Evolutionary conservation across 2,113 vertebrate species (phyloP).

Genomic region (Chunga burmeisteri): DNA sequence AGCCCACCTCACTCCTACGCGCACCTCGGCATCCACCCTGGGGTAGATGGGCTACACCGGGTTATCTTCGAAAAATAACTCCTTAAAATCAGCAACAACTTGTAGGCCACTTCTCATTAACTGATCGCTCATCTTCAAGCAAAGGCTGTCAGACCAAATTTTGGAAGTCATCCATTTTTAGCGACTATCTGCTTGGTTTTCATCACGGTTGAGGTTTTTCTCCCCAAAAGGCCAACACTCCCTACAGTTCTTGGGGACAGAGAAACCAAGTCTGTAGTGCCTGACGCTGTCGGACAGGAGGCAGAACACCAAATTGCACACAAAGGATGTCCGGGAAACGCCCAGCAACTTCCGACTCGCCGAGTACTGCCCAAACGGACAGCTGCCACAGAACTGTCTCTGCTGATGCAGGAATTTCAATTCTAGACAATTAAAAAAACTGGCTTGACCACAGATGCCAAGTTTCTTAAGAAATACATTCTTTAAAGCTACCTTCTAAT

Average conservation of each 20-base stretch:
- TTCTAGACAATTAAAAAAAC: neutral
- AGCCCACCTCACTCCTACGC: neutral
- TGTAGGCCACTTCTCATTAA: neutral
- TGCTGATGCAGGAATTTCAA: neutral
- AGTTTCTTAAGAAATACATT: neutral
- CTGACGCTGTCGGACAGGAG: neutral
- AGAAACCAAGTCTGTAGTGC: neutral
- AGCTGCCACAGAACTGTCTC: neutral
- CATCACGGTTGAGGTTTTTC: neutral
- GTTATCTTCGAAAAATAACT: neutral
- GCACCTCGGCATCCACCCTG: neutral
- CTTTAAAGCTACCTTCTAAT: constrained; percentile 5
- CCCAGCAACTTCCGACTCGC: neutral
- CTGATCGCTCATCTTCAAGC: neutral
- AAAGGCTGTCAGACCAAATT: neutral
- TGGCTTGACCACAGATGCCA: neutral
- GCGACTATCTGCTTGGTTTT: neutral
- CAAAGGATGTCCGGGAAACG: neutral
- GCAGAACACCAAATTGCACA: neutral
- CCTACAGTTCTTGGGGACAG: neutral
- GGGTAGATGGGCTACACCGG: neutral
- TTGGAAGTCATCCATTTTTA: neutral
- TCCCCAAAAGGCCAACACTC: neutral
- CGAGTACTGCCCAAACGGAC: neutral
- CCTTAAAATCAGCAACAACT: neutral